Base-by-base conservation (phyloP, 2,113 vertebrate genomes). In the Lepidothrix coronata region DNA sequence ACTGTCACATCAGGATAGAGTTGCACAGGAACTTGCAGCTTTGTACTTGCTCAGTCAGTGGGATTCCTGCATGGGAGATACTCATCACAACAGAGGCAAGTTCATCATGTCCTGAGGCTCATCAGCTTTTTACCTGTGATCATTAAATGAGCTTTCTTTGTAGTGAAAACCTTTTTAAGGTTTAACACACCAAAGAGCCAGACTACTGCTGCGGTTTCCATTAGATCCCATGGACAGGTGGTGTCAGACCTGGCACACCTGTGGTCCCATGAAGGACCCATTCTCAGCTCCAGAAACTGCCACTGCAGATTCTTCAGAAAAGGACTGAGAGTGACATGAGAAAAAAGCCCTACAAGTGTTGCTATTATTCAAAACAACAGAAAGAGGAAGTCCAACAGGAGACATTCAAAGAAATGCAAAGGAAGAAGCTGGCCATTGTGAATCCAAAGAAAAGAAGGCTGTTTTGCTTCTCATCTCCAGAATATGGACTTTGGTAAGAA, bases 191-290 rank as follows among this genome's bases (percentile, higher is more conserved):
- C 43, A 30, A 55, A 80, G 49, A 87, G 66, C 17, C 46, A 46
- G 61, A 15, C 14, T n/a, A 3, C 2, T 13, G 37, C 49, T 52
- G 61, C 48, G 44, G 83, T 57, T 79, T 78, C 70, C 52, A 15
- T 22, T 3, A 39, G 57, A 61, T 16, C 35, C 66, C 49, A 41
- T 0, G 0, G 39, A 54, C 44, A 78, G 54, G 28, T 1, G 16
- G 28, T 59, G 59, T 33, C 88, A 71, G 41, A 44, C 15, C 35
- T 71, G 78, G 51, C 62, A 62, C 41, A 25, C 14, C 33, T 37
- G 20, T 8, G 20, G n/a, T 17, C 57, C 5, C 2, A 51, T 2
- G 16, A 54, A 85, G 49, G 39, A 35, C 20, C 58, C 65, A 14
- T 9, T 33, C 30, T 57, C 87, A 84, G 79, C 48, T 80, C 58